Evolutionary conservation across 30 jellyfish, hydroid and myxozoan species (phyloP).

Genomic region (Pseudorhiza aurosa): DNA sequence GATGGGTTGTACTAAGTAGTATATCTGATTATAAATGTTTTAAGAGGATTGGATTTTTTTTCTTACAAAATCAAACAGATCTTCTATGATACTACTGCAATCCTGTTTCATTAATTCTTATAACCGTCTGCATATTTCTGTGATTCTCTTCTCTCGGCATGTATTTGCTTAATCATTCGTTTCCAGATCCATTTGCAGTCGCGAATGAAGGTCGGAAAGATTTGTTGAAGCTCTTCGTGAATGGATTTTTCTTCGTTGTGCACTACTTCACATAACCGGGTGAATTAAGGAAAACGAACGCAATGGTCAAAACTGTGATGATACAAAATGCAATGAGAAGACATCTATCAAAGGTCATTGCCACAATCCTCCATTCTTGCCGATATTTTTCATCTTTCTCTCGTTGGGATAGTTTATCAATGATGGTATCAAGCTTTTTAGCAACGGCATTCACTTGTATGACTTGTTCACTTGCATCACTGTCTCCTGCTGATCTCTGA

Average conservation of each 20-base stretch:
- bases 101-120: no score
- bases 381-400: constrained; percentile 54
- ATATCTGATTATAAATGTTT: no score
- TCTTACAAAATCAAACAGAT: no score
- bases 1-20: no score
- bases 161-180: no score
- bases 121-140: no score
- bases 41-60: no score
- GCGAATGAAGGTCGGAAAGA: no score
- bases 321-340: constrained; percentile 40
- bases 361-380: constrained; percentile 86
- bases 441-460: constrained; percentile 21
- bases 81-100: no score
- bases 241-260: background rate
- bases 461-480: constrained; percentile 1
- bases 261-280: constrained; percentile 78
- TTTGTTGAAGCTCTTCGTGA: no score
- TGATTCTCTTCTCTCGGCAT: no score
- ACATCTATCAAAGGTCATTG: constrained; percentile 84
- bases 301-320: constrained; percentile 36
- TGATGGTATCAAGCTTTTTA: constrained; percentile 52
- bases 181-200: no score
- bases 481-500: constrained; percentile 11
- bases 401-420: constrained; percentile 48
- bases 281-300: constrained; percentile 40